These are phyloP conservation scores for Aegotheles bennettii DNA, from an alignment of 2,113 vertebrate species.

Conservation along the genomic window DNA sequence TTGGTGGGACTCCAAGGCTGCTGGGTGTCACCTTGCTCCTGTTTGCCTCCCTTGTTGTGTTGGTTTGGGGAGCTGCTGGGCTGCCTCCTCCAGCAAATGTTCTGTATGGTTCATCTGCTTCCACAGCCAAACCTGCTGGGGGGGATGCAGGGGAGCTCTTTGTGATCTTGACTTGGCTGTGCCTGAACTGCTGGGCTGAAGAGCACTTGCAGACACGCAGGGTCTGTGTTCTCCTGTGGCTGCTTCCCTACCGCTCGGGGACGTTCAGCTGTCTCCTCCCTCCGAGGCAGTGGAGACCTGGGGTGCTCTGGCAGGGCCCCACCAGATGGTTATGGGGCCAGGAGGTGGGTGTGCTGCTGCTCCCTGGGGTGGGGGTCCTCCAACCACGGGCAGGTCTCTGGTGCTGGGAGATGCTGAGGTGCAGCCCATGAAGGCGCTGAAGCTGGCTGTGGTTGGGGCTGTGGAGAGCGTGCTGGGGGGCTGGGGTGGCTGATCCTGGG, in stretches of 20 bases:
- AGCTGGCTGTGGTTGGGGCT: fast-evolving
- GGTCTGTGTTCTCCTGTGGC: not conserved
- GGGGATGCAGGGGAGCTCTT: not conserved
- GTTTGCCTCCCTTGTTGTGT: not conserved
- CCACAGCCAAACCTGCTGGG: not conserved
- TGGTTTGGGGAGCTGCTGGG: not conserved
- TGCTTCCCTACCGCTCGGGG: not conserved
- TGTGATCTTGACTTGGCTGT: fast-evolving
- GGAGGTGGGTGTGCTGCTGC: not conserved
- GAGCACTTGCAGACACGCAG: fast-evolving
- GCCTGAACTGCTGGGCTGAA: not conserved
- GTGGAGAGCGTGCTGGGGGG: no score
- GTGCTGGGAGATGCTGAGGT: fast-evolving
- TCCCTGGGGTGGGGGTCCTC: not conserved
- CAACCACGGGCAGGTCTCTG: fast-evolving
- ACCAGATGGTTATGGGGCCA: fast-evolving
- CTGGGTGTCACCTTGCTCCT: not conserved
- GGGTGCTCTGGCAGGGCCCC: not conserved
- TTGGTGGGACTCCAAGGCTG: not conserved
- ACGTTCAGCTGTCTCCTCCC: not conserved
- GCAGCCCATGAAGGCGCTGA: fast-evolving
- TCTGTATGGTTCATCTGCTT: not conserved
- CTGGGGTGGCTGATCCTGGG: not conserved
- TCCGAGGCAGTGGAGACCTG: fast-evolving
- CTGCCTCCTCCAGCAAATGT: not conserved